Evolutionary conservation across 1,140 invertebrate species (phyloP).

Genomic region (Sitodiplosis mosellana): DNA sequence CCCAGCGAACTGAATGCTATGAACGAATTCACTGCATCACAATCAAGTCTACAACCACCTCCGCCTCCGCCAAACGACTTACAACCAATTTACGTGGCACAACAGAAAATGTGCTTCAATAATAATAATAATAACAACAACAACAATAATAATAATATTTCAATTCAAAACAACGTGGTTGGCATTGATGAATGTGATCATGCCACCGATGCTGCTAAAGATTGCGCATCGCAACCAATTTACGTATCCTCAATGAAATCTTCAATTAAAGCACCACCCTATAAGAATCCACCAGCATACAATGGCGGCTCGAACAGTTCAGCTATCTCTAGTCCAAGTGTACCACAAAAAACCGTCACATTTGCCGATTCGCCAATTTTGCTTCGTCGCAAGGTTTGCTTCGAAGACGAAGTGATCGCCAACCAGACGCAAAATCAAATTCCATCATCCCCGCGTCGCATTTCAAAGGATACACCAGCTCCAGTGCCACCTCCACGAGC

Average conservation of each 20-base stretch:
- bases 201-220: slow-evolving; percentile 7
- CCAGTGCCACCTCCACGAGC: slow-evolving; percentile 50
- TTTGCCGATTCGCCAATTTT: slow-evolving; percentile 24
- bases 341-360: slow-evolving; percentile 19
- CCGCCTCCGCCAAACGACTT: slow-evolving; percentile 40
- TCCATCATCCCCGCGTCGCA: slow-evolving; percentile 4
- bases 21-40: slow-evolving; percentile 42
- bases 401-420: slow-evolving; percentile 13
- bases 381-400: slow-evolving; percentile 23
- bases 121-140: slow-evolving; percentile 1
- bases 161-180: slow-evolving; percentile 6
- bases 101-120: slow-evolving; percentile 1
- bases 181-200: no score
- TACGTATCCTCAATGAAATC: slow-evolving; percentile 22
- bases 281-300: slow-evolving; percentile 24
- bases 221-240: slow-evolving; percentile 11
- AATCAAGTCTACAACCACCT: slow-evolving; percentile 41
- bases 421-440: slow-evolving; percentile 4
- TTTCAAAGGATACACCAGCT: slow-evolving; percentile 19
- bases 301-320: slow-evolving; percentile 11
- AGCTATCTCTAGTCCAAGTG: slow-evolving; percentile 2
- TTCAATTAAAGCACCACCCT: slow-evolving; percentile 20
- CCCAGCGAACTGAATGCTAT: slow-evolving; percentile 34
- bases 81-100: slow-evolving; percentile 21
- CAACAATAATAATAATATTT: slow-evolving; percentile 2